Base-by-base conservation (phyloP, 2,797 vertebrate species). In the Danio kyathit region DNA sequence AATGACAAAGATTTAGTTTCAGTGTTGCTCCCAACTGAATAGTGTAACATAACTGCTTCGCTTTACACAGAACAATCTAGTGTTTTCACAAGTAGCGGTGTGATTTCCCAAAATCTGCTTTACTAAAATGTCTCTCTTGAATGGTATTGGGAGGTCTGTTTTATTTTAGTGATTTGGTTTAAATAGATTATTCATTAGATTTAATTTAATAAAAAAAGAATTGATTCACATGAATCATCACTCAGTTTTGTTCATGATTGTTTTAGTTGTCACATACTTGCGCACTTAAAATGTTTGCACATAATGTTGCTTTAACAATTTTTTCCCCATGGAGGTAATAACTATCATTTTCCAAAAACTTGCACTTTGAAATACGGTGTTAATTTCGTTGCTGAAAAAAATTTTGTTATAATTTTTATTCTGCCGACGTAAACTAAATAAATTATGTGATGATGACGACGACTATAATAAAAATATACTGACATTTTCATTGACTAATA, bases 61-160 rank as follows among this genome's bases (percentile, higher is more conserved):
- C 38, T 61, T 40, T 40, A 38, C 1, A 21, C 7, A 3, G 38
- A 69, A 38, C 14, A 40, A 38, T 16, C 21, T 38, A 0, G 6
- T 54, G 16, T 43, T 71, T 71, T 71, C n/a, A 71, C 38, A 71
- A 56, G 69, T 43, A 43, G 51, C 9, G 7, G 69, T 56, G n/a
- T 56, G 56, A 4, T n/a, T 71, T 56, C 14, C 52, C 10, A 13
- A 70, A 69, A 38, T 11, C 11, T 3, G 5, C 12, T 7, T 5
- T 29, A 12, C 19, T 57, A 21, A 5, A 57, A 57, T 67, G 12
- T 67, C 44, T 67, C 6, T 48, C 19, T 38, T 14, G 48, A 51
- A 38, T 52, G 17, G 7, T 12, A 40, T 56, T 19, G 12, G 38
- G 38, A 54, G 7, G 11, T 17, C 51, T 72, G 69, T 56, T 43